A percentile compares a stretch with the other conserved stretches of the same genome.
phyloP scores from a whole-genome alignment of 1,140 invertebrate species.

The Muscidifurax raptorellus region DNA sequence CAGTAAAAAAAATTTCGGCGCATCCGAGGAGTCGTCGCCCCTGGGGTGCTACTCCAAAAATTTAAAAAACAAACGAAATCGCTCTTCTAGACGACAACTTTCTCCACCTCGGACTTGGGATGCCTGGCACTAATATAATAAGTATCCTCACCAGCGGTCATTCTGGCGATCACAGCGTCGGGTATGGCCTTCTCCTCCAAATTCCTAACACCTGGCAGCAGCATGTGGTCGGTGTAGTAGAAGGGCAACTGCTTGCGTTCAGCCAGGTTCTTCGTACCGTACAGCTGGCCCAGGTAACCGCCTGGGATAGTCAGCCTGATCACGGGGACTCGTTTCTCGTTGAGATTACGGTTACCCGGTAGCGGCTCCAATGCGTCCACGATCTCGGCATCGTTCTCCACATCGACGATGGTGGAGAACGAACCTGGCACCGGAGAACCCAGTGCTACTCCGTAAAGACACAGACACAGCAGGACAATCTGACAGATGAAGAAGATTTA shows the following conservation, averaged over 20 bases:
- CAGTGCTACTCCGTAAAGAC: slow-evolving; percentile 51
- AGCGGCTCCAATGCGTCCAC: slow-evolving; percentile 55
- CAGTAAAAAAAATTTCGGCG: too few species aligned
- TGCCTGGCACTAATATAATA: background rate
- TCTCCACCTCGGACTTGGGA: slow-evolving; percentile 48
- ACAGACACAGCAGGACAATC: slow-evolving; percentile 58
- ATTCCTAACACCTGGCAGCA: slow-evolving; percentile 56
- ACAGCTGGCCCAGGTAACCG: slow-evolving; percentile 49
- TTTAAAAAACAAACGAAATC: too few species aligned
- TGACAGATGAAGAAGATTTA: slow-evolving; percentile 44
- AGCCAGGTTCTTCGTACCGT: slow-evolving; percentile 57
- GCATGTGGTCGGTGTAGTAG: background rate
- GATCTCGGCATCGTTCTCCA: slow-evolving; percentile 61
- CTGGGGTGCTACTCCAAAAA: too few species aligned
- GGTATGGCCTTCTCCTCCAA: slow-evolving; percentile 61
- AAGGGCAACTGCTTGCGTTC: slow-evolving; percentile 58
- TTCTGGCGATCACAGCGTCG: slow-evolving; percentile 1
- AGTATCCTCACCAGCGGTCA: background rate
- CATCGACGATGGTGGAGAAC: slow-evolving; percentile 38
- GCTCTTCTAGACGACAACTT: background rate
- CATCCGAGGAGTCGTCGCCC: too few species aligned
- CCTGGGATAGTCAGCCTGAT: slow-evolving; percentile 54
- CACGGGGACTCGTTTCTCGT: slow-evolving; percentile 64
- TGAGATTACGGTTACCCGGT: slow-evolving; percentile 60
- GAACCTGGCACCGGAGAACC: slow-evolving; percentile 16